These are phyloP conservation scores for Cristatella mucedo DNA, from an alignment of 2,888 invertebrate genomes.

Conservation along the genomic window DNA sequence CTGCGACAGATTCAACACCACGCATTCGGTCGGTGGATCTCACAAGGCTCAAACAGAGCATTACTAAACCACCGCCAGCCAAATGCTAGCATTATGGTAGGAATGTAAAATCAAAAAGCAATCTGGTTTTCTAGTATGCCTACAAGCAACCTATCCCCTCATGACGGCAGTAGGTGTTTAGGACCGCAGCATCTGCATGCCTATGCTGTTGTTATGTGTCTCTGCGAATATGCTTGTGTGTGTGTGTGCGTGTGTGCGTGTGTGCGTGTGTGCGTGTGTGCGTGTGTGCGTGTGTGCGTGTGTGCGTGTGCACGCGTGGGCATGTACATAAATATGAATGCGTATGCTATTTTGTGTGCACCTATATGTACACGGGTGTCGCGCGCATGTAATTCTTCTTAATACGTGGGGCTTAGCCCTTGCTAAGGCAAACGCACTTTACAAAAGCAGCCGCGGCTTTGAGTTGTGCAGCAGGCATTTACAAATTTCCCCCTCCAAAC, in stretches of 20 bases:
- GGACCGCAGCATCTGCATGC: too few species aligned
- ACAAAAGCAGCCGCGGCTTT: background rate
- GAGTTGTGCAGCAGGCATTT: background rate
- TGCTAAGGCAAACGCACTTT: background rate
- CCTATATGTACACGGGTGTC: background rate
- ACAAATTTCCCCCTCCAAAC: background rate
- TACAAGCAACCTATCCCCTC: too few species aligned
- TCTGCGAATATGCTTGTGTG: slow-evolving; percentile 5
- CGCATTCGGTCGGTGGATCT: too few species aligned
- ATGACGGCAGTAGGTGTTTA: too few species aligned
- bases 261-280: slow-evolving; percentile 8
- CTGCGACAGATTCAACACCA: too few species aligned
- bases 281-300: slow-evolving; percentile 8
- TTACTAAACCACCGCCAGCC: too few species aligned
- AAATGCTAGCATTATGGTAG: too few species aligned
- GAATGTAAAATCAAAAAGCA: too few species aligned
- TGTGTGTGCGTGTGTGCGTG: slow-evolving; percentile 7
- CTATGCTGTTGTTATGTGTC: too few species aligned
- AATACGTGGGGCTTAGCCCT: background rate
- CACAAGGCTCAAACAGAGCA: too few species aligned
- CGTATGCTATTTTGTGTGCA: slow-evolving; percentile 5
- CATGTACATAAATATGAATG: slow-evolving; percentile 10
- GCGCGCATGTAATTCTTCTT: slow-evolving; percentile 6
- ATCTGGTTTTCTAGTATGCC: too few species aligned
- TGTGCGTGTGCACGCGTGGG: slow-evolving; percentile 8